These are phyloP conservation scores for Drosophila takahashii DNA, from an alignment of 1,140 invertebrate genomes.

Conservation along the genomic window DNA sequence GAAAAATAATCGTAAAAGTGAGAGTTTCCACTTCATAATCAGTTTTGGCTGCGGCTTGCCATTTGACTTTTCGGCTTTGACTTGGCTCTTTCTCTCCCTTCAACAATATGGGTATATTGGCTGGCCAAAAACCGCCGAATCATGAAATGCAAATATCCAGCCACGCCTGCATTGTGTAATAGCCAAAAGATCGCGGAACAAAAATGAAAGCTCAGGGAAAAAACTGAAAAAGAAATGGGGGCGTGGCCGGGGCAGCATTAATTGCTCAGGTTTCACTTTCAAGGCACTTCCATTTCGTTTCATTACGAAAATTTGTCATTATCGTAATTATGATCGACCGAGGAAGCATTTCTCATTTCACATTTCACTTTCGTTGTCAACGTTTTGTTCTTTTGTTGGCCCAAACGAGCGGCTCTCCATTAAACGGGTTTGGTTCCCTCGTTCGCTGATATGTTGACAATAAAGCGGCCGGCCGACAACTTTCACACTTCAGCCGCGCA, in stretches of 20 bases:
- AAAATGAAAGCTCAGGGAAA: constrained; percentile 43
- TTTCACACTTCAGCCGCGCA: constrained; percentile 71
- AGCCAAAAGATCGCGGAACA: constrained; percentile 17
- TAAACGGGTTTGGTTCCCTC: constrained; percentile 49
- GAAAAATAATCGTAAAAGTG: constrained; percentile 83
- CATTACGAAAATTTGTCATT: constrained; percentile 76
- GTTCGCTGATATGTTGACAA: constrained; percentile 76
- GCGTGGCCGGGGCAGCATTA: constrained; percentile 57
- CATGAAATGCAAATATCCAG: constrained; percentile 60
- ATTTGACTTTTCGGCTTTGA: constrained; percentile 43
- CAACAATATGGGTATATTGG: constrained; percentile 7
- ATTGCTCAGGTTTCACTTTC: constrained; percentile 80
- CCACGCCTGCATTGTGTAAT: constrained; percentile 71
- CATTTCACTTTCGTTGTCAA: constrained; percentile 75
- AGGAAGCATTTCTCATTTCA: constrained; percentile 76
- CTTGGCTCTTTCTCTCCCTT: constrained; percentile 40
- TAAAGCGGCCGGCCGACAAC: constrained; percentile 75
- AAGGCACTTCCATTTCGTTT: constrained; percentile 72
- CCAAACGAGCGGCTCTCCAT: constrained; percentile 58
- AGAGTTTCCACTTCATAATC: constrained; percentile 80
- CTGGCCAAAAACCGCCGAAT: constrained; percentile 12
- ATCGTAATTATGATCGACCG: constrained; percentile 69
- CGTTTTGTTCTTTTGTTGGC: constrained; percentile 77
- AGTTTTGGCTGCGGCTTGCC: constrained; percentile 49
- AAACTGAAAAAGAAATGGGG: constrained; percentile 9